phyloP scores from a whole-genome alignment of 2,888 invertebrate genomes.

The Abscondita cerata region DNA sequence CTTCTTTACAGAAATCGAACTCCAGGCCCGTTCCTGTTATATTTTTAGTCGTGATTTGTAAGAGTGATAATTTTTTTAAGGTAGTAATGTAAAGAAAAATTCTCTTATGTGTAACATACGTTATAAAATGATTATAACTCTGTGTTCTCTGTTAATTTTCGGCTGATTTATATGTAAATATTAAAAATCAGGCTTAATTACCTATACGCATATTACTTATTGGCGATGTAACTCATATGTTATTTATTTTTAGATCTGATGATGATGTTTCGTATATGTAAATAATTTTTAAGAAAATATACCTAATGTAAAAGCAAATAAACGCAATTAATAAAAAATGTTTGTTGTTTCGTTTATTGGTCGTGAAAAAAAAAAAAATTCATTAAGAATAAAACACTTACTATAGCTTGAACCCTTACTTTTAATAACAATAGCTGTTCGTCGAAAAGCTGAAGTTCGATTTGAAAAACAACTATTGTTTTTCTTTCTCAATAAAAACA shows the following conservation, averaged over 20 bases:
- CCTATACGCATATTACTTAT: conserved; percentile 1
- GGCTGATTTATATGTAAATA: conserved; percentile 40
- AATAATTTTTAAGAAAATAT: conserved; percentile 19
- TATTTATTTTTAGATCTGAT: conserved; percentile 37
- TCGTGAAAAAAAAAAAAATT: conserved; percentile 7
- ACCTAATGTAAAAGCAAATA: conserved; percentile 19
- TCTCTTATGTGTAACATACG: conserved; percentile 9
- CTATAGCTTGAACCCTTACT: conserved; percentile 6
- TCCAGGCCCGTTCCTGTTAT: conserved; percentile 75
- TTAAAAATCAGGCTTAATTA: conserved; percentile 19
- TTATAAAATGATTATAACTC: conserved; percentile 22
- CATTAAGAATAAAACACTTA: conserved; percentile 11
- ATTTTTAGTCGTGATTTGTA: conserved; percentile 61
- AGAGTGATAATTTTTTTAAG: conserved; percentile 15
- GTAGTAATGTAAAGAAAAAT: conserved; percentile 6
- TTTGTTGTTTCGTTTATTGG: not conserved
- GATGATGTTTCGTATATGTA: conserved; percentile 21
- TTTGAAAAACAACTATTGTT: conserved; percentile 46
- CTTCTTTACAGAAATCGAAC: conserved; percentile 58
- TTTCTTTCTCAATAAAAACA: conserved; percentile 48
- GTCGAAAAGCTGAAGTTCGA: conserved; percentile 19
- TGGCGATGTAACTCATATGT: conserved; percentile 29
- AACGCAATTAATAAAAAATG: conserved; percentile 4
- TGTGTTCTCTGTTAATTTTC: conserved; percentile 37
- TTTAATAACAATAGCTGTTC: conserved; percentile 13